Base-by-base conservation (phyloP, 1,140 invertebrate genomes). In the Mamestra configurata region DNA sequence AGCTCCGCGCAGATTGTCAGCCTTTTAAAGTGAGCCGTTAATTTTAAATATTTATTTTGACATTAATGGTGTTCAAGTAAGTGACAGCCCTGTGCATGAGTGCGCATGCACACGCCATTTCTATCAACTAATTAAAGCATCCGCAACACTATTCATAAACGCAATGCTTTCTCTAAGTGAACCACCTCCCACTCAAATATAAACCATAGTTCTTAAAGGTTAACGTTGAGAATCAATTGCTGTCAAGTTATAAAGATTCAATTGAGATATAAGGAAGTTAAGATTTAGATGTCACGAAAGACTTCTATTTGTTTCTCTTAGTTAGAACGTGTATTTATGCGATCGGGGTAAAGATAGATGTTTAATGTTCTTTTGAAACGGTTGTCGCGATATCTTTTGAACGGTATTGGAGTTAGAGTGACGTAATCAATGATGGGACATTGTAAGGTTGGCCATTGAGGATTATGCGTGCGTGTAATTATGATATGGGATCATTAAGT, bases 101-200 rank as follows among this genome's bases (percentile, higher is more conserved):
- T 57, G n/a, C 70, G 70, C 70, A 22, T 53, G 31, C 24, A n/a
- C 70, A 73, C 70, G 70, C 70, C 49, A 72, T 72, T 72, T 72
- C 70, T 46, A 72, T 72, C 70, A 55, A 55, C 70, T 72, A 72
- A 72, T 72, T 72, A 72, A 72, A 72, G 70, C 70, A 72, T 72
- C 70, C 70, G 70, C 70, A 73, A 73, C 51, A 73, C 70, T 73
- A 73, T 73, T 73, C 70, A 73, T 73, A 73, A 73, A 73, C 70
- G 70, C 70, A 73, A 73, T 55, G 70, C 70, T 73, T 73, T 73
- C 70, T 73, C 70, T 73, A 73, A 73, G 24, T 22, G 31, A 15
- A 37, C 20, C 6, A 57, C 51, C 8, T 22, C 8, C 8, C 31
- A 73, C 0, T 57, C 24, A 0, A 73, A 57, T 37, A 11, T 57